Conservation (phyloP, 1,140 invertebrate species). For the Elymnias hypermnestra region DNA sequence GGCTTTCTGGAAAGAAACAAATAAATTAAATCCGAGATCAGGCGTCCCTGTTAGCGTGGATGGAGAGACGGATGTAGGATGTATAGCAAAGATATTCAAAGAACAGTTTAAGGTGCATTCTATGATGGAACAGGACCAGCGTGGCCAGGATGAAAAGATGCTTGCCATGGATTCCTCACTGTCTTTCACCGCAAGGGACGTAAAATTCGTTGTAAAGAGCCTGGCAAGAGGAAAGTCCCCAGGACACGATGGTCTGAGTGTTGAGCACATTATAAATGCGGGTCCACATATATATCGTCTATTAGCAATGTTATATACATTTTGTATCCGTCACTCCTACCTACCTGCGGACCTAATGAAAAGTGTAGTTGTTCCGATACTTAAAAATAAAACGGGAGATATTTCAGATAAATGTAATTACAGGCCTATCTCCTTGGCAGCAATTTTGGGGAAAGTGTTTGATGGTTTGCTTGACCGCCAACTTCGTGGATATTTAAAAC, state of each 20-base stretch:
- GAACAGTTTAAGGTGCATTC: no score
- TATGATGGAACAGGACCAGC: no score
- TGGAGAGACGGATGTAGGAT: no score
- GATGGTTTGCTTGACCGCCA: constrained; percentile 2
- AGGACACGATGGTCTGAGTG: constrained; percentile 20
- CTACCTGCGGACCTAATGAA: neutral
- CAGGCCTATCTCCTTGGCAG: constrained; percentile 23
- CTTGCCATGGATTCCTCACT: no score
- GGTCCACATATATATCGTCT: neutral
- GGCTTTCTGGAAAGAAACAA: neutral
- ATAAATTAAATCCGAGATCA: no score
- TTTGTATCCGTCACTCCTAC: neutral
- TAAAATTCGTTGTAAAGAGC: constrained; percentile 1
- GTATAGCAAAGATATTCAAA: no score
- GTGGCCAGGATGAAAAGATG: no score
- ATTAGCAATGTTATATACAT: no score
- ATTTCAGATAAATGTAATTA: constrained; percentile 14
- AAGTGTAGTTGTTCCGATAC: constrained; percentile 2
- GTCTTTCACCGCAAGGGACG: no score
- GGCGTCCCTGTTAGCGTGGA: no score
- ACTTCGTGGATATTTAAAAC: neutral
- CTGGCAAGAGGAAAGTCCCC: constrained; percentile 22
- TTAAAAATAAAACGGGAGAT: constrained; percentile 6
- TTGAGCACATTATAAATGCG: constrained; percentile 17
- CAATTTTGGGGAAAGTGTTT: constrained; percentile 19